These are phyloP conservation scores for Drosophila eohydei DNA, from an alignment of 2,888 invertebrate species.

Conservation along the genomic window DNA sequence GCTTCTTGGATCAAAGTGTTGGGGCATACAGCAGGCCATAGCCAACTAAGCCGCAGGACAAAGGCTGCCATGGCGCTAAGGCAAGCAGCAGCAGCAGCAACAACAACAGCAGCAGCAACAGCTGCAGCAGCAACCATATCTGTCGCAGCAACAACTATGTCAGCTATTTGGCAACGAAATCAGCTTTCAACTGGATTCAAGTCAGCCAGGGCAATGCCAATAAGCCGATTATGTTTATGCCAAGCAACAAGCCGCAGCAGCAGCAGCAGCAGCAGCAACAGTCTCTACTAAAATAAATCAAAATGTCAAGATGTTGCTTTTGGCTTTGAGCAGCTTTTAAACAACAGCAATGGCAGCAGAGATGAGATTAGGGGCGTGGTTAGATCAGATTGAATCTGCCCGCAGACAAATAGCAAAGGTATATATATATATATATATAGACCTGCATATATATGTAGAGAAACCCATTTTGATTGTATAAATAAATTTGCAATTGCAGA, in stretches of 20 bases:
- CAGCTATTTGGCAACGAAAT: slow-evolving; percentile 55
- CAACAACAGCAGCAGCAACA: slow-evolving; percentile 2
- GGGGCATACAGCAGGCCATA: slow-evolving; percentile 15
- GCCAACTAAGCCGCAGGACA: slow-evolving; percentile 34
- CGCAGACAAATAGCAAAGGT: not conserved
- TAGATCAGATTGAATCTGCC: not conserved
- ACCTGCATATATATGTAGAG: not conserved
- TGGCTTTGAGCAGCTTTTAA: slow-evolving; percentile 54
- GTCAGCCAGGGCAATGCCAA: slow-evolving; percentile 40
- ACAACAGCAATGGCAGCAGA: slow-evolving; percentile 10
- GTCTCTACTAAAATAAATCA: slow-evolving; percentile 63
- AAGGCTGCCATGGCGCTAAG: slow-evolving; percentile 31
- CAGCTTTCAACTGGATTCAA: slow-evolving; percentile 34
- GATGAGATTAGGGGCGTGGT: slow-evolving; percentile 9
- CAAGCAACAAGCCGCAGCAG: slow-evolving; percentile 48
- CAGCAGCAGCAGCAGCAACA: slow-evolving; percentile 23
- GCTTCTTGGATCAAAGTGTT: slow-evolving; percentile 15
- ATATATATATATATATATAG: not conserved
- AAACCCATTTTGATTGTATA: not conserved
- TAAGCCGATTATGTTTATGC: slow-evolving; percentile 63
- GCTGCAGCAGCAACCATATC: slow-evolving; percentile 6
- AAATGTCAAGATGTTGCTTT: slow-evolving; percentile 63
- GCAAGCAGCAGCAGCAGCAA: slow-evolving; percentile 18
- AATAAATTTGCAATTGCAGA: slow-evolving; percentile 8
- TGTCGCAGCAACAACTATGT: slow-evolving; percentile 2